Percentiles rank a stretch among this genome's conserved stretches.
These are phyloP conservation scores for Otolemur crassicaudatus DNA, from an alignment of 2,797 vertebrate genomes.

Conservation along the genomic window DNA sequence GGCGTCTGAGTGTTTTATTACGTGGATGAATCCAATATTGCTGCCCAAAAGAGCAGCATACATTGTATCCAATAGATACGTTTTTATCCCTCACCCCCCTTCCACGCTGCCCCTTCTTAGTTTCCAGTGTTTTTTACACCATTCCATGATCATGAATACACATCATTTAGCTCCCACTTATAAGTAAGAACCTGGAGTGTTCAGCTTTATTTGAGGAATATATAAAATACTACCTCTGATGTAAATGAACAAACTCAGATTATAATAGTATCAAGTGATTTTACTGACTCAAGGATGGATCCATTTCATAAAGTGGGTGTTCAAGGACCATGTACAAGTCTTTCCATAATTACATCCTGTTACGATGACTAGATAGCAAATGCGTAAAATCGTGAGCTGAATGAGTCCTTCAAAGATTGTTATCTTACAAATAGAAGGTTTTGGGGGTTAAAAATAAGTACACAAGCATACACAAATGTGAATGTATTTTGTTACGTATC, in stretches of 20 bases:
- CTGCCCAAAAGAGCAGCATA: no score
- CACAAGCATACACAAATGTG: not conserved
- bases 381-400: not conserved
- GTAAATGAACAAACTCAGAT: not conserved
- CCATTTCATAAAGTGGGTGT: not conserved
- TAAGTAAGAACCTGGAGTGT: no score
- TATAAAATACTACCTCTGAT: not conserved
- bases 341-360: not conserved
- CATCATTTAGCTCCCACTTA: no score
- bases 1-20: no score
- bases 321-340: not conserved
- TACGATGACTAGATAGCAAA: not conserved
- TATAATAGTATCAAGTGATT: not conserved
- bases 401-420: not conserved
- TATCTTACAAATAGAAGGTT: not conserved
- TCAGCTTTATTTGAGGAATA: not conserved
- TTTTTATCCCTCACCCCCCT: no score
- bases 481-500: not conserved
- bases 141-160: no score
- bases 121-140: no score
- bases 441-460: not conserved
- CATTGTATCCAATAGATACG: no score
- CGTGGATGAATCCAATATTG: no score
- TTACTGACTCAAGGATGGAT: not conserved
- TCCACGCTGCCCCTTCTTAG: no score